Evolutionary conservation across 2,797 vertebrate genomes (phyloP).

Genomic region (Austrolebias charrua): DNA sequence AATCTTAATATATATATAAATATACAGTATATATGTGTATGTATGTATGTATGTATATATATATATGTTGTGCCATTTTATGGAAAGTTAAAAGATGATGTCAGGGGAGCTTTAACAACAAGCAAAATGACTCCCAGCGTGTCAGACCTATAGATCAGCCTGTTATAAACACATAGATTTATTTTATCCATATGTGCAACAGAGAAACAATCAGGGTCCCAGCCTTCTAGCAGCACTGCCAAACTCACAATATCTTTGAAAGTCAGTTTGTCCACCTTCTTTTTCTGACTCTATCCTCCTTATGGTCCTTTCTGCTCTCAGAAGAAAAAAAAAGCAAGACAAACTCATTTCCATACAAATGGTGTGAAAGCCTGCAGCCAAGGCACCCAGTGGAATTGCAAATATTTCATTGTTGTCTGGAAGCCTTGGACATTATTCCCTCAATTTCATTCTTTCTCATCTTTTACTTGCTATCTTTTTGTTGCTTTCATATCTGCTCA

Average conservation of each 20-base stretch:
- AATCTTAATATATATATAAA: no score
- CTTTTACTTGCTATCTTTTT: constrained; percentile 37
- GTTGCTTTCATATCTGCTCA: constrained; percentile 26
- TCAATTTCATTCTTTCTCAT: constrained; percentile 61
- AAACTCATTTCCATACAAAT: constrained; percentile 88
- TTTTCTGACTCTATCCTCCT: constrained; percentile 49
- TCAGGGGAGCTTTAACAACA: no score
- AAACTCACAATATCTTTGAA: constrained; percentile 73
- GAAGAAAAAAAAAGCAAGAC: constrained; percentile 78
- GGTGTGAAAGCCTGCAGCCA: constrained; percentile 79
- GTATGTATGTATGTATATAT: no score
- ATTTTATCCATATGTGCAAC: constrained; percentile 72
- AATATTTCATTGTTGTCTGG: constrained; percentile 84
- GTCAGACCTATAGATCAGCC: constrained; percentile 62
- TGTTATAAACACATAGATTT: constrained; percentile 75
- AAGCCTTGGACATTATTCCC: constrained; percentile 70
- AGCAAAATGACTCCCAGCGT: constrained; percentile 53
- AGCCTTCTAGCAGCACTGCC: constrained; percentile 65
- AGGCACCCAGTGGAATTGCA: constrained; percentile 80
- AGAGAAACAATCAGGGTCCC: constrained; percentile 58
- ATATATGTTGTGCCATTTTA: no score
- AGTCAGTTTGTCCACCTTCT: constrained; percentile 63
- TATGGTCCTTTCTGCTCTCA: constrained; percentile 62
- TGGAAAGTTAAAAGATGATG: no score
- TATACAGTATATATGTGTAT: no score